Percentiles rank a stretch among this genome's conserved stretches.
Evolutionary conservation across 2,113 vertebrate genomes (phyloP).

Genomic region (Neogale vison): DNA sequence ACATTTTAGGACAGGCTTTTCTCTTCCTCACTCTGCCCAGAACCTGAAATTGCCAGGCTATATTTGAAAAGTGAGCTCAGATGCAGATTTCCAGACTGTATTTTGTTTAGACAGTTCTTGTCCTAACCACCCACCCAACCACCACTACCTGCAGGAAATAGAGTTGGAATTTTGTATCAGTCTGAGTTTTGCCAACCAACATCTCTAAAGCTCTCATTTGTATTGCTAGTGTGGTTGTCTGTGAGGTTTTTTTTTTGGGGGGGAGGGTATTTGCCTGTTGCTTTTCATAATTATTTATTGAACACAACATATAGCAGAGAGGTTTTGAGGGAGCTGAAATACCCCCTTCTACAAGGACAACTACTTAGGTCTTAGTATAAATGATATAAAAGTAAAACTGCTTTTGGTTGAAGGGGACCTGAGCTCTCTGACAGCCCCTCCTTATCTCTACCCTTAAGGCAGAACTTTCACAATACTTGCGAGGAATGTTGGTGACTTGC

Average conservation of each 20-base stretch:
- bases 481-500: neutral
- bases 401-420: neutral
- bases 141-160: constrained; percentile 61
- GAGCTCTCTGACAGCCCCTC: neutral
- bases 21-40: constrained; percentile 76
- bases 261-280: neutral
- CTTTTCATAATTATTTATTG: neutral
- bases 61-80: constrained; percentile 77
- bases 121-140: constrained; percentile 16
- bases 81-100: constrained; percentile 71
- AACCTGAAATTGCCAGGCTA: constrained; percentile 75
- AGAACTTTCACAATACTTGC: neutral
- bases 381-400: neutral
- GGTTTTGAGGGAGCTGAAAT: neutral
- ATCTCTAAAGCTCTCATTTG: constrained; percentile 87
- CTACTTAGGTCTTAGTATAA: neutral
- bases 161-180: constrained; percentile 75
- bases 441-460: neutral
- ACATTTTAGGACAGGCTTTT: constrained; percentile 70
- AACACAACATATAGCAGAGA: neutral
- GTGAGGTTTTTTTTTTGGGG: neutral
- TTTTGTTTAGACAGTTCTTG: constrained; percentile 66
- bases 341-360: neutral
- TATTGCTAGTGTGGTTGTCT: constrained; percentile 93
- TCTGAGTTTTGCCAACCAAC: constrained; percentile 83